A percentile compares a stretch with the other conserved stretches of the same genome.
These are phyloP conservation scores for Erebia palarica DNA, from an alignment of 2,888 invertebrate species.

Conservation along the genomic window DNA sequence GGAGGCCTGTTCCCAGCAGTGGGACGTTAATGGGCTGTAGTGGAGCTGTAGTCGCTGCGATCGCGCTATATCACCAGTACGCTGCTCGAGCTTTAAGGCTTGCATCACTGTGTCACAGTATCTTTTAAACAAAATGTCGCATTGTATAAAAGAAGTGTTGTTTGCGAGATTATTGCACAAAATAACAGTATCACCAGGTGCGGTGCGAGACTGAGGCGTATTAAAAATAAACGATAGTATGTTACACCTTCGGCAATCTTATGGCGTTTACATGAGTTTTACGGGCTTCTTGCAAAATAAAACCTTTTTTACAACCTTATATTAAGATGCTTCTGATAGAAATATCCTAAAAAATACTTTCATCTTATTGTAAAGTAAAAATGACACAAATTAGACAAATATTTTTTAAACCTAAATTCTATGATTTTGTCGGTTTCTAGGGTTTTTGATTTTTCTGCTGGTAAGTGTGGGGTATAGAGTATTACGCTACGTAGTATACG, in stretches of 20 bases:
- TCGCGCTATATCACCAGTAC: too few relatives aligned
- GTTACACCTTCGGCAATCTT: slow-evolving; percentile 24
- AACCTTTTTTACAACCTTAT: slow-evolving; percentile 5
- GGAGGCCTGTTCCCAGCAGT: too few relatives aligned
- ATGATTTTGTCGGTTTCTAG: too few relatives aligned
- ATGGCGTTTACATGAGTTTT: slow-evolving; percentile 31
- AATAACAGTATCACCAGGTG: slow-evolving; percentile 53
- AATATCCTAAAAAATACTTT: background rate
- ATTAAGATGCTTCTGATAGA: background rate
- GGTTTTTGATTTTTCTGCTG: too few relatives aligned
- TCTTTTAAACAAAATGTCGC: slow-evolving; percentile 10
- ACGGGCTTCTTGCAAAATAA: slow-evolving; percentile 29
- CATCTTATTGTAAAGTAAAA: background rate
- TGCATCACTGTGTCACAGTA: too few relatives aligned
- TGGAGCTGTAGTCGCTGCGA: too few relatives aligned
- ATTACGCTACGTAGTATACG: too few relatives aligned
- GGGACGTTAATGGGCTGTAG: too few relatives aligned
- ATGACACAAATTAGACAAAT: too few relatives aligned
- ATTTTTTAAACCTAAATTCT: too few relatives aligned
- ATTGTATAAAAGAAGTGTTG: slow-evolving; percentile 14
- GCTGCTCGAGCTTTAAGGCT: too few relatives aligned
- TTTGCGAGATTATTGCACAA: slow-evolving; percentile 23
- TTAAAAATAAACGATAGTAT: slow-evolving; percentile 46
- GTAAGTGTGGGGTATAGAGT: too few relatives aligned
- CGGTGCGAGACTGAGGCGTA: slow-evolving; percentile 42